A percentile compares a stretch with the other conserved stretches of the same genome.
Conservation (phyloP, 2,888 invertebrate species). For the Drosophila falleni region DNA sequence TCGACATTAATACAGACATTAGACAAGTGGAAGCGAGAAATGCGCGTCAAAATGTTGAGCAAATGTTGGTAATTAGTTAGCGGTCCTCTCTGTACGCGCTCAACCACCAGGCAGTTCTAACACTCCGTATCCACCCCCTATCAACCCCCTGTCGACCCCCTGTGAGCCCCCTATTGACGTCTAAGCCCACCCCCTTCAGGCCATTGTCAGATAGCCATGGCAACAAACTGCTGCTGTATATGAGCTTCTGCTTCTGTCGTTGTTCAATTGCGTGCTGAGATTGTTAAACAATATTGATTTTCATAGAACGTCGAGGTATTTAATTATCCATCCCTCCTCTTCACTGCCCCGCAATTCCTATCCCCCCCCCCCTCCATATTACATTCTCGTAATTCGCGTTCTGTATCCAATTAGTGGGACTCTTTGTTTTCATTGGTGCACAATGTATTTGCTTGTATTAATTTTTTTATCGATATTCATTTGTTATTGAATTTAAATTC, state of each 20-base stretch:
- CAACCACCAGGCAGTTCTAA: background rate
- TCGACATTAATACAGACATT: conserved; percentile 44
- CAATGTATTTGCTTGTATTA: conserved; percentile 8
- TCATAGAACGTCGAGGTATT: conserved; percentile 51
- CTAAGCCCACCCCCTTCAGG: background rate
- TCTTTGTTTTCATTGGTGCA: conserved; percentile 20
- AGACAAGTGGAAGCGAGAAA: conserved; percentile 26
- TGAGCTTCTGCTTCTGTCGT: conserved; percentile 4
- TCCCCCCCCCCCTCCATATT: background rate
- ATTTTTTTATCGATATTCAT: conserved; percentile 23
- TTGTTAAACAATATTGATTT: conserved; percentile 73
- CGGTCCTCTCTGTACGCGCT: conserved; percentile 21
- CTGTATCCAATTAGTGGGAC: conserved; percentile 63
- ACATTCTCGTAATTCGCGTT: conserved; percentile 32
- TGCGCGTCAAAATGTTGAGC: conserved; percentile 67
- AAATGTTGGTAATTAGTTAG: conserved; percentile 64
- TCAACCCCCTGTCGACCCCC: background rate
- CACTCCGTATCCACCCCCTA: background rate
- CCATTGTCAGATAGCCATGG: conserved; percentile 34
- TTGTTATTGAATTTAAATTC: conserved; percentile 42
- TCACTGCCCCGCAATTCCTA: background rate
- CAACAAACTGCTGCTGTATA: conserved; percentile 45
- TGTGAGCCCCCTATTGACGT: conserved; percentile 8
- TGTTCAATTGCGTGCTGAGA: conserved; percentile 68
- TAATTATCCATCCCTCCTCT: conserved; percentile 42